A percentile compares a stretch with the other conserved stretches of the same genome.
phyloP scores from a whole-genome alignment of 2,797 vertebrate genomes.

The Rhinella marina region DNA sequence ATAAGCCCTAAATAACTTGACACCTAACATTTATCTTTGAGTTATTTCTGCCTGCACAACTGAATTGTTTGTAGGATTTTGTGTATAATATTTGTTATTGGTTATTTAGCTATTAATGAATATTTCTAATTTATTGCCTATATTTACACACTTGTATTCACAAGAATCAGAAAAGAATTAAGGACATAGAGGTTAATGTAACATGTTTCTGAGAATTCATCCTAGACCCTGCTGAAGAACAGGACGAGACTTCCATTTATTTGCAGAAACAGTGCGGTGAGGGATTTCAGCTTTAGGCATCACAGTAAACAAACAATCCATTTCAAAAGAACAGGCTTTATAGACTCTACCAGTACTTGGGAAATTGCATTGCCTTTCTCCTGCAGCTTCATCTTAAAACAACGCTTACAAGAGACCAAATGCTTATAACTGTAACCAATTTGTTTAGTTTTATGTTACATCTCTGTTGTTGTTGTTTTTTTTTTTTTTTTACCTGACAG shows the following conservation, averaged over 20 bases:
- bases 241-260: conserved; percentile 31
- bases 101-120: too few species aligned
- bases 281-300: conserved; percentile 47
- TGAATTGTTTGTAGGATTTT: too few species aligned
- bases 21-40: too few species aligned
- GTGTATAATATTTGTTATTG: too few species aligned
- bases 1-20: too few species aligned
- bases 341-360: conserved; percentile 18
- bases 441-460: conserved; percentile 28
- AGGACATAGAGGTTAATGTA: not conserved
- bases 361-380: conserved; percentile 38
- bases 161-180: not conserved
- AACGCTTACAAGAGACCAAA: conserved; percentile 24
- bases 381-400: conserved; percentile 30
- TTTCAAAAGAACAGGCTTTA: conserved; percentile 41
- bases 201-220: not conserved
- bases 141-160: not conserved
- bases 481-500: conserved; percentile 7
- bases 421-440: conserved; percentile 23
- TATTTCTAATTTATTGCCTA: too few species aligned
- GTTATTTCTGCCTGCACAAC: too few species aligned
- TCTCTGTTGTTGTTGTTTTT: not conserved
- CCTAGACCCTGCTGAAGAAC: not conserved
- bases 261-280: conserved; percentile 18
- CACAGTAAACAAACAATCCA: conserved; percentile 40